Evolutionary conservation across 1,140 invertebrate species (phyloP).

Genomic region (Trissolcus basalis): DNA sequence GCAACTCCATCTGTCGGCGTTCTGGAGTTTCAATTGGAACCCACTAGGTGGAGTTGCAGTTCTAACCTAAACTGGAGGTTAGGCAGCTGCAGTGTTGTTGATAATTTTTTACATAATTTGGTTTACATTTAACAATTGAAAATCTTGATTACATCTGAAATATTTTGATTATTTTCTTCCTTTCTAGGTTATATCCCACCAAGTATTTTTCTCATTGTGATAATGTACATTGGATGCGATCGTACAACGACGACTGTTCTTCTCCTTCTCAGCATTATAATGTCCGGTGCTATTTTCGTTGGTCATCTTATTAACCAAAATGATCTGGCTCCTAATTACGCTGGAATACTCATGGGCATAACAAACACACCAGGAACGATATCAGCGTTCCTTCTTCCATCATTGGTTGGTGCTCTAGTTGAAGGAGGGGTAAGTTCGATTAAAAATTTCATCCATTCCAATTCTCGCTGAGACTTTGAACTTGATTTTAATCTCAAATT

Average conservation of each 20-base stretch:
- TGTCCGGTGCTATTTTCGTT: slow-evolving; percentile 88
- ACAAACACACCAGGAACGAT: slow-evolving; percentile 92
- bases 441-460: slow-evolving; percentile 2
- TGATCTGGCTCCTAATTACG: slow-evolving; percentile 92
- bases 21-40: too few relatives aligned
- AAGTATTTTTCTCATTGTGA: slow-evolving; percentile 79
- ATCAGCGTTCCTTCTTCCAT: slow-evolving; percentile 89
- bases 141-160: too few relatives aligned
- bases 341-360: slow-evolving; percentile 89
- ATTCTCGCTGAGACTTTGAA: too few relatives aligned
- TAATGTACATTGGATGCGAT: slow-evolving; percentile 83
- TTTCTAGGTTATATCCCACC: slow-evolving; percentile 81
- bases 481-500: too few relatives aligned
- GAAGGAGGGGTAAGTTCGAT: slow-evolving; percentile 80
- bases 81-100: too few relatives aligned
- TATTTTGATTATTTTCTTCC: slow-evolving; percentile 8
- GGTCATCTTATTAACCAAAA: slow-evolving; percentile 93
- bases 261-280: slow-evolving; percentile 82
- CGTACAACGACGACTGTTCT: slow-evolving; percentile 81
- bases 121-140: too few relatives aligned
- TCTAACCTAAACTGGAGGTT: too few relatives aligned
- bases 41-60: too few relatives aligned
- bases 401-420: slow-evolving; percentile 85
- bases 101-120: too few relatives aligned
- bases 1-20: too few relatives aligned